A percentile compares a stretch with the other conserved stretches of the same genome.
Conservation (phyloP, 1,140 invertebrate species). For the Drosophila sproati region DNA sequence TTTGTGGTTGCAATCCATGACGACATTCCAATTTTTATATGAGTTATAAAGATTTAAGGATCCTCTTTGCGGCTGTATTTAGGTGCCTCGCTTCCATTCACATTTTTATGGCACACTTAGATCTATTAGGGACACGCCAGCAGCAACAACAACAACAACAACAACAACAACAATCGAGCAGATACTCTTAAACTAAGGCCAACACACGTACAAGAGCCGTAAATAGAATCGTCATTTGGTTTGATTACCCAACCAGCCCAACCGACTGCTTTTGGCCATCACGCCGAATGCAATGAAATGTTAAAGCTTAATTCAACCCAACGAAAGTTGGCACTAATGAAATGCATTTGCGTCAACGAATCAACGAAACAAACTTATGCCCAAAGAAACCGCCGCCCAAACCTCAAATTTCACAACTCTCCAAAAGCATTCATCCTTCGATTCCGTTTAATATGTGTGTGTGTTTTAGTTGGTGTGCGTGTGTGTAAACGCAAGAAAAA, state of each 20-base stretch:
- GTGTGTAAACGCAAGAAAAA: slow-evolving; percentile 40
- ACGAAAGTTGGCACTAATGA: slow-evolving; percentile 37
- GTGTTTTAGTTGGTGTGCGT: slow-evolving; percentile 11
- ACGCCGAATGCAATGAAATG: slow-evolving; percentile 47
- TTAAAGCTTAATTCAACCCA: slow-evolving; percentile 48
- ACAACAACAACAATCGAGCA: slow-evolving; percentile 12
- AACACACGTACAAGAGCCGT: slow-evolving; percentile 30
- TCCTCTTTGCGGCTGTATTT: slow-evolving; percentile 20
- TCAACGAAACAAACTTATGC: slow-evolving; percentile 30
- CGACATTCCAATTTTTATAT: slow-evolving; percentile 12
- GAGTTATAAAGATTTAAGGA: slow-evolving; percentile 45
- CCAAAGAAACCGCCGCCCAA: neutral
- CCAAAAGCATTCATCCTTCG: neutral
- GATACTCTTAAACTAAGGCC: neutral
- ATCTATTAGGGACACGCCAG: slow-evolving; percentile 36
- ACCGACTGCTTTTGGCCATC: neutral
- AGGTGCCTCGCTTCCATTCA: slow-evolving; percentile 11
- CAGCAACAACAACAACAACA: neutral
- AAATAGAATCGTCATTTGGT: slow-evolving; percentile 48
- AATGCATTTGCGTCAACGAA: slow-evolving; percentile 52
- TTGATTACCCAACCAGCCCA: slow-evolving; percentile 31
- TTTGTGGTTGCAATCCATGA: too few species aligned
- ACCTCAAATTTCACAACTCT: neutral
- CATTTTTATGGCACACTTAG: slow-evolving; percentile 41
- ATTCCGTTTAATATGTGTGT: slow-evolving; percentile 28